Percentiles rank a stretch among this genome's conserved stretches.
Conservation (phyloP, 2,113 vertebrate genomes). For the Anguilla rostrata region DNA sequence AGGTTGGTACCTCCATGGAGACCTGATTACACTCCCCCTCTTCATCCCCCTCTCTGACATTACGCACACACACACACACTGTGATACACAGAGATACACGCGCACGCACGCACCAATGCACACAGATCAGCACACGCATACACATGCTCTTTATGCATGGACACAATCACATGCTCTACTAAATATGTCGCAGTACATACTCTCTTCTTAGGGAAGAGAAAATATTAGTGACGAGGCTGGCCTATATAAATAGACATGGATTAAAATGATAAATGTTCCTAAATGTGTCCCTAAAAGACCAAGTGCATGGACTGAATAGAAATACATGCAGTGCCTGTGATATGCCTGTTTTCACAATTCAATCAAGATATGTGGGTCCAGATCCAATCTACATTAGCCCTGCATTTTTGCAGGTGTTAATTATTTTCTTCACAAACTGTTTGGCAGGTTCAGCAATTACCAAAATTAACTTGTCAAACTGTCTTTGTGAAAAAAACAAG, state of each 20-base stretch:
- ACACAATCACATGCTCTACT: neutral
- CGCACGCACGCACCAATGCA: neutral
- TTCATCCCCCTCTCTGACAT: constrained; percentile 3
- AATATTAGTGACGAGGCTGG: too few relatives aligned
- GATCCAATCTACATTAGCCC: neutral
- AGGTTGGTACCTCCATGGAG: constrained; percentile 26
- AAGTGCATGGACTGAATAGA: neutral
- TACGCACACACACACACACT: neutral
- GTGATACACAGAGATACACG: neutral
- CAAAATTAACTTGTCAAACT: neutral
- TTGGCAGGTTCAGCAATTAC: neutral
- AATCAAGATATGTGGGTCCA: neutral
- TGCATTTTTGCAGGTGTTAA: neutral
- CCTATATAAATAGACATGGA: too few relatives aligned
- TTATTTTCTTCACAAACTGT: too few relatives aligned
- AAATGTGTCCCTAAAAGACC: too few relatives aligned
- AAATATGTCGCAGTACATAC: too few relatives aligned
- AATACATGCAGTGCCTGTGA: neutral
- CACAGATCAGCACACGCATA: neutral
- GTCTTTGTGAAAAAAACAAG: neutral
- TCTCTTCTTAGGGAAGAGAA: neutral
- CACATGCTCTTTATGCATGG: neutral
- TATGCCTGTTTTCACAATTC: neutral
- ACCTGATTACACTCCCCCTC: constrained; percentile 6
- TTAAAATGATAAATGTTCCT: too few relatives aligned